Base-by-base conservation (phyloP, 2,797 vertebrate genomes). In the Mycteria americana region DNA sequence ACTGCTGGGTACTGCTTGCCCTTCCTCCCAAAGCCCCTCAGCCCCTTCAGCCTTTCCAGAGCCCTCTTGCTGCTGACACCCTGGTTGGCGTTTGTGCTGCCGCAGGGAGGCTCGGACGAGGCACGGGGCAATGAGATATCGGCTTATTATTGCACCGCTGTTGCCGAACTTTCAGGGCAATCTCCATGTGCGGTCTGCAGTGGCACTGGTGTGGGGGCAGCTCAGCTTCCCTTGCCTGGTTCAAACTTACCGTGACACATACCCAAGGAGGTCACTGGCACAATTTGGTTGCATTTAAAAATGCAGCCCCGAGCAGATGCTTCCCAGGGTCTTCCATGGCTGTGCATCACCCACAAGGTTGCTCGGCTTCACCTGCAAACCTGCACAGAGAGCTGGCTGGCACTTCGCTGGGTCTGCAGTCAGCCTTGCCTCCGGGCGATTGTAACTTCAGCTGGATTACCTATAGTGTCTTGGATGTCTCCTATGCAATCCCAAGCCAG, bases 61-160 rank as follows among this genome's bases (percentile, higher is more conserved):
- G 25, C 48, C 65, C 50, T 68, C 19, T 72, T 2, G 2, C 25
- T 48, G 50, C 57, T 64, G 39, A 65, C 6, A 3, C 23, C 9
- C 25, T 75, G 21, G 7, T 2, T 70, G 39, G 23, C 9, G 30
- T 76, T 89, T 63, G 21, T 86, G 69, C 19, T 63, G 43, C 9
- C 1, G 2, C 13, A n/a, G 35, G 30, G 9, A 50, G 25, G 28
- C n/a, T 68, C 51, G 41, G 41, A 69, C 0, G 0, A 74, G 43
- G 46, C 35, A 63, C 0, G 0, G 13, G 27, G 24, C 37, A 41
- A 45, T 7, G 57, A 78, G 33, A 39, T 30, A 18, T 0, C 8
- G 12, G 13, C 23, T 76, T 37, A 30, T 24, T 85, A 75, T 45
- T 62, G 53, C 15, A 48, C 28, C 3, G 0, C 19, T 53, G 31